Conservation (phyloP, 2,888 invertebrate genomes). For the Cosmorhoe ocellata region DNA sequence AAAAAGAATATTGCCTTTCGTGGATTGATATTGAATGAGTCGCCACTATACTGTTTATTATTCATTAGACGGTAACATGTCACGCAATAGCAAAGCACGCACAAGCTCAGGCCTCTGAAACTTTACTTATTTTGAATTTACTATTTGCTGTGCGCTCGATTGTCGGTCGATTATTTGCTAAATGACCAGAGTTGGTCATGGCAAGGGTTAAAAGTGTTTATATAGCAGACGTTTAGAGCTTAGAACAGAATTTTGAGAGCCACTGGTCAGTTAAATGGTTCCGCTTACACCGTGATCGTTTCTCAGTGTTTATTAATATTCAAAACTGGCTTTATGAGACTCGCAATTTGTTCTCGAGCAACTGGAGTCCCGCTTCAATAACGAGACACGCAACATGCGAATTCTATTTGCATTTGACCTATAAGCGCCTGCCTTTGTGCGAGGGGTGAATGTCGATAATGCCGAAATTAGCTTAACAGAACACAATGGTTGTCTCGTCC, state of each 20-base stretch:
- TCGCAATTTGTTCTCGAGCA: slow-evolving; percentile 67
- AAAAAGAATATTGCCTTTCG: slow-evolving; percentile 71
- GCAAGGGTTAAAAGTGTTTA: slow-evolving; percentile 37
- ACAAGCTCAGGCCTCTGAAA: slow-evolving; percentile 71
- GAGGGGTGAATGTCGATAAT: slow-evolving; percentile 17
- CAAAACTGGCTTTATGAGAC: slow-evolving; percentile 66
- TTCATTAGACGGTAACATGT: slow-evolving; percentile 77
- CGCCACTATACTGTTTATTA: slow-evolving; percentile 77
- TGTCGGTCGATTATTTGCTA: background rate
- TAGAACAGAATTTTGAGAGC: slow-evolving; percentile 47
- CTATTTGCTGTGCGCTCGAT: slow-evolving; percentile 1
- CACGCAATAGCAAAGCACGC: slow-evolving; percentile 76
- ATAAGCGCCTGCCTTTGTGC: slow-evolving; percentile 61
- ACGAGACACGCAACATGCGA: slow-evolving; percentile 69
- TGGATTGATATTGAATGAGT: slow-evolving; percentile 78
- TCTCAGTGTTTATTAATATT: slow-evolving; percentile 72
- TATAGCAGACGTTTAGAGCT: slow-evolving; percentile 52
- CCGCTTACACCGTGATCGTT: slow-evolving; percentile 54
- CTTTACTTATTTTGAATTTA: slow-evolving; percentile 47
- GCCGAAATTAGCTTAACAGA: slow-evolving; percentile 14
- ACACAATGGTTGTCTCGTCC: slow-evolving; percentile 11
- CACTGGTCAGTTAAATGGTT: background rate
- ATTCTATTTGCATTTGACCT: slow-evolving; percentile 76
- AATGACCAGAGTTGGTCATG: background rate
- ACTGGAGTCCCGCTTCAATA: slow-evolving; percentile 59